Percentiles rank a stretch among this genome's conserved stretches.
Conservation (phyloP, 2,888 invertebrate genomes). For the Drosophila buzzatii region DNA sequence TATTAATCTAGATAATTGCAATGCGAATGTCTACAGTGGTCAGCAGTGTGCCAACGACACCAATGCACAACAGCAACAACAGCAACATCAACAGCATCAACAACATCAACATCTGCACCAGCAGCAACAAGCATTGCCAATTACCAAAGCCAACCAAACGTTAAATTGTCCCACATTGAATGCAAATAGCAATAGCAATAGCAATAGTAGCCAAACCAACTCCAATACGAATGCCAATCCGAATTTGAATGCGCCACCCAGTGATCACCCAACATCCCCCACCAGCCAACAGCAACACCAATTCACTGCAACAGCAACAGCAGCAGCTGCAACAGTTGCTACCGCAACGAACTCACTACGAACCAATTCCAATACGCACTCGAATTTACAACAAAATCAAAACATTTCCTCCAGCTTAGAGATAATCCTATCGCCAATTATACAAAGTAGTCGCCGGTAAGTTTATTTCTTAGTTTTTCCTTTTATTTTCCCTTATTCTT, state of each 20-base stretch:
- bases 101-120: slow-evolving; percentile 32
- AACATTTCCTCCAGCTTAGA: slow-evolving; percentile 86
- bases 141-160: slow-evolving; percentile 63
- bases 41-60: slow-evolving; percentile 56
- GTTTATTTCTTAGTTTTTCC: slow-evolving; percentile 75
- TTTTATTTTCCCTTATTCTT: slow-evolving; percentile 16
- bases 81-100: slow-evolving; percentile 40
- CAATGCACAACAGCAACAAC: slow-evolving; percentile 48
- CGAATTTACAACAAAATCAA: slow-evolving; percentile 83
- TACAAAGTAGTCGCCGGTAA: slow-evolving; percentile 86
- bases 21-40: slow-evolving; percentile 77
- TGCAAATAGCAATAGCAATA: slow-evolving; percentile 77
- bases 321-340: slow-evolving; percentile 47
- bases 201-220: slow-evolving; percentile 60
- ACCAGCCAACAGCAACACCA: slow-evolving; percentile 46
- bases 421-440: slow-evolving; percentile 86
- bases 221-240: slow-evolving; percentile 54
- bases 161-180: slow-evolving; percentile 76
- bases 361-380: slow-evolving; percentile 67
- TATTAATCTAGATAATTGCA: slow-evolving; percentile 83
- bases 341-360: slow-evolving; percentile 56
- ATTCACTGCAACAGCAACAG: slow-evolving; percentile 46
- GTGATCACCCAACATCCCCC: slow-evolving; percentile 59
- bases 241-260: slow-evolving; percentile 58
- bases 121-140: slow-evolving; percentile 59